Conservation (phyloP, 2,888 invertebrate genomes). For the Fissipunctia ypsillon region DNA sequence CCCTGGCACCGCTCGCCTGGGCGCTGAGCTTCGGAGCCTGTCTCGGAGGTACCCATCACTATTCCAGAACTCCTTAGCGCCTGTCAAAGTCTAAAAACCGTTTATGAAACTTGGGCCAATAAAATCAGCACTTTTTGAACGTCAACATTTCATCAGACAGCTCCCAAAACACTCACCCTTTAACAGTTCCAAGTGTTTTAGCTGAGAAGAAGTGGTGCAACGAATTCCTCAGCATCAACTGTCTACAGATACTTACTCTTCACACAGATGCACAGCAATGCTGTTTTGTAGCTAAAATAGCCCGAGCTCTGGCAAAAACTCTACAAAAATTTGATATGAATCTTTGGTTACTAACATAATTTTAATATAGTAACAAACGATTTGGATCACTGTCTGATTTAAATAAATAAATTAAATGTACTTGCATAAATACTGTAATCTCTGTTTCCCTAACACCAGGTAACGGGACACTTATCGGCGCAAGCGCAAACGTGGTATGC, state of each 20-base stretch:
- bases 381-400: too few species aligned
- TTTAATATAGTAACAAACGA: too few species aligned
- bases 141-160: too few species aligned
- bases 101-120: not conserved
- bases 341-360: too few species aligned
- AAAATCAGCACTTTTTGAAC: too few species aligned
- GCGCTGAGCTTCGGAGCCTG: conserved; percentile 97
- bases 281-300: too few species aligned
- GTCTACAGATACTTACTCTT: not conserved
- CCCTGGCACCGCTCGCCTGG: conserved; percentile 96
- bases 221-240: not conserved
- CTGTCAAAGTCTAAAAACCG: not conserved
- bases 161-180: too few species aligned
- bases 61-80: not conserved
- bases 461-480: conserved; percentile 97
- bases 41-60: conserved; percentile 93
- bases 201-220: too few species aligned
- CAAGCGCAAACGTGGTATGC: conserved; percentile 97
- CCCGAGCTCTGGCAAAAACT: too few species aligned
- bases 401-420: not conserved
- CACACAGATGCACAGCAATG: too few species aligned
- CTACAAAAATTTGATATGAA: too few species aligned
- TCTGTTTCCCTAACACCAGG: conserved; percentile 83
- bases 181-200: too few species aligned
- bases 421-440: not conserved